Evolutionary conservation across 2,888 invertebrate genomes (phyloP).

Genomic region (Deroplatys truncata): DNA sequence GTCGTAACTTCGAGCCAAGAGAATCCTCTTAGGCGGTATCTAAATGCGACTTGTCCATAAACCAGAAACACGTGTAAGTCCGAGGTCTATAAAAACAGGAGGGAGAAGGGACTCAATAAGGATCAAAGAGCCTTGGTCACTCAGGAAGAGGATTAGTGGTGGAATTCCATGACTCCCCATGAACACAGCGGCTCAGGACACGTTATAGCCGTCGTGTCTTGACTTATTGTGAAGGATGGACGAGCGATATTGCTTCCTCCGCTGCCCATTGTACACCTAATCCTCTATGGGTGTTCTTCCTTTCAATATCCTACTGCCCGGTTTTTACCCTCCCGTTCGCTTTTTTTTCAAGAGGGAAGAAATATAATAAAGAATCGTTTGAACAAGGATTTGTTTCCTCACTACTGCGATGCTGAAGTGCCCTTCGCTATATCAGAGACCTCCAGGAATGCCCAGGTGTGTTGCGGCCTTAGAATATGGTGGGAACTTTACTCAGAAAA

Average conservation of each 20-base stretch:
- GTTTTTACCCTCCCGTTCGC: background rate
- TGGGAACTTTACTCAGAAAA: too few relatives aligned
- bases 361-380: background rate
- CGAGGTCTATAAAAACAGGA: background rate
- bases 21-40: background rate
- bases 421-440: too few relatives aligned
- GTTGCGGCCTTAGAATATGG: too few relatives aligned
- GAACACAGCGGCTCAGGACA: background rate
- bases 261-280: background rate
- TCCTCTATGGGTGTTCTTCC: background rate
- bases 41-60: background rate
- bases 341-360: background rate
- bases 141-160: background rate
- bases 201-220: background rate
- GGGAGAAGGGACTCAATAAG: background rate
- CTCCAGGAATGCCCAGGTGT: too few relatives aligned
- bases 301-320: background rate
- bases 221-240: background rate
- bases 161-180: conserved; percentile 3
- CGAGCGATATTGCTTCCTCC: background rate
- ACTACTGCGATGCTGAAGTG: background rate
- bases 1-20: background rate
- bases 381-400: background rate
- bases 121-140: background rate
- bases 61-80: background rate